Conservation (phyloP, 2,113 vertebrate species). For the Tachysurus vachellii region DNA sequence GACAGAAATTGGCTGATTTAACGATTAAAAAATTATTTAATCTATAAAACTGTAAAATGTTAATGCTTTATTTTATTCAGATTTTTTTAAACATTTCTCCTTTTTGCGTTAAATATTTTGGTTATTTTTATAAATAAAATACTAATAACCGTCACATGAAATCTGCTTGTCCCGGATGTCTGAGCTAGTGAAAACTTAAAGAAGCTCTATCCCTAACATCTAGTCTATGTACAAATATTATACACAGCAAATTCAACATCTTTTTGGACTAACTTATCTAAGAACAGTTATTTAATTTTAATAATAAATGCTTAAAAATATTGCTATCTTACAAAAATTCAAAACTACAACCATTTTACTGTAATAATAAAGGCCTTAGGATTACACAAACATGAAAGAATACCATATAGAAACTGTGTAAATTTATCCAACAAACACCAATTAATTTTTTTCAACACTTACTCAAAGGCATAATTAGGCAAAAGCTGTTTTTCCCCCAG, state of each 20-base stretch:
- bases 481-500: neutral
- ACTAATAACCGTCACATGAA: neutral
- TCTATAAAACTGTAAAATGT: neutral
- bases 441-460: neutral
- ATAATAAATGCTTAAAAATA: neutral
- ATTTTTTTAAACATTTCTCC: neutral
- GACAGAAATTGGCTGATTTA: no score
- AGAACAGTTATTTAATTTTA: neutral
- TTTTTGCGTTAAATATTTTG: neutral
- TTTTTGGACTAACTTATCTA: neutral
- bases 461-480: neutral
- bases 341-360: neutral
- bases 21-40: neutral
- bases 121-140: neutral
- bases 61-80: neutral
- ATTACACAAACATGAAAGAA: neutral
- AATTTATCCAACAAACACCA: neutral
- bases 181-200: neutral
- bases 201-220: neutral
- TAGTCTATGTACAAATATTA: neutral
- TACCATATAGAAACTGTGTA: neutral
- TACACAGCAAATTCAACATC: neutral
- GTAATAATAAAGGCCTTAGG: neutral
- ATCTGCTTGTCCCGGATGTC: neutral
- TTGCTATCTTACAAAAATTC: neutral